Conservation (phyloP, 2,888 invertebrate genomes). For the Drosophila limbata region DNA sequence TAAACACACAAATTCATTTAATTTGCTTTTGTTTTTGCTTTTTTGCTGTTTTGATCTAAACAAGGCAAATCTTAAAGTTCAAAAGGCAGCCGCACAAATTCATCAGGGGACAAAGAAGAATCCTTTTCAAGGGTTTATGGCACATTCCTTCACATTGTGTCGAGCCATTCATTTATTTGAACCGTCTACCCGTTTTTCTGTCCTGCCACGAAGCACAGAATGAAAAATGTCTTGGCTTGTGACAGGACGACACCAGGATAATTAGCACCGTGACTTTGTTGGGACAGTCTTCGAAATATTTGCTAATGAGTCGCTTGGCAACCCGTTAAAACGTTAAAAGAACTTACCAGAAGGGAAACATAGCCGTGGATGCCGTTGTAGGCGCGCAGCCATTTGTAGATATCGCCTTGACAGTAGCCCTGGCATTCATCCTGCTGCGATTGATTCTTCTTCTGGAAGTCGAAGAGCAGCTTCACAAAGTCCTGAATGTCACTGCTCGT, state of each 20-base stretch:
- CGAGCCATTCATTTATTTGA: constrained; percentile 35
- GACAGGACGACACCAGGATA: constrained; percentile 42
- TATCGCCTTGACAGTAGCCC: constrained; percentile 87
- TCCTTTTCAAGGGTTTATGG: constrained; percentile 26
- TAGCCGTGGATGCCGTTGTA: constrained; percentile 93
- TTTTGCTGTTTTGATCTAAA: constrained; percentile 9
- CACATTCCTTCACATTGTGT: constrained; percentile 42
- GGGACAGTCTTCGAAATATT: constrained; percentile 15
- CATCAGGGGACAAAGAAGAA: constrained; percentile 32
- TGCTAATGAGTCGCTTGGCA: constrained; percentile 25
- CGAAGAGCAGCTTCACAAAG: constrained; percentile 73
- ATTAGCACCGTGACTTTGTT: constrained; percentile 27
- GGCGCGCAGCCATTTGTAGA: constrained; percentile 87
- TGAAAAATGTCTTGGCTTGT: constrained; percentile 48
- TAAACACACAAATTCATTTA: constrained; percentile 34
- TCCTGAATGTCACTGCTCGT: constrained; percentile 75
- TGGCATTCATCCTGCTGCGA: constrained; percentile 70
- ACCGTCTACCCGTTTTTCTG: neutral
- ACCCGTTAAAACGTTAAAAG: neutral
- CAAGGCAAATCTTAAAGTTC: constrained; percentile 29
- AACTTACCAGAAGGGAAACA: constrained; percentile 91
- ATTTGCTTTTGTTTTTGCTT: constrained; percentile 9
- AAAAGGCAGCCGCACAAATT: constrained; percentile 36
- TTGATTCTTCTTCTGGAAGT: constrained; percentile 59
- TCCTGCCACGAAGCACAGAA: neutral